Base-by-base conservation (phyloP, 2,113 vertebrate genomes). In the Varanus komodoensis region DNA sequence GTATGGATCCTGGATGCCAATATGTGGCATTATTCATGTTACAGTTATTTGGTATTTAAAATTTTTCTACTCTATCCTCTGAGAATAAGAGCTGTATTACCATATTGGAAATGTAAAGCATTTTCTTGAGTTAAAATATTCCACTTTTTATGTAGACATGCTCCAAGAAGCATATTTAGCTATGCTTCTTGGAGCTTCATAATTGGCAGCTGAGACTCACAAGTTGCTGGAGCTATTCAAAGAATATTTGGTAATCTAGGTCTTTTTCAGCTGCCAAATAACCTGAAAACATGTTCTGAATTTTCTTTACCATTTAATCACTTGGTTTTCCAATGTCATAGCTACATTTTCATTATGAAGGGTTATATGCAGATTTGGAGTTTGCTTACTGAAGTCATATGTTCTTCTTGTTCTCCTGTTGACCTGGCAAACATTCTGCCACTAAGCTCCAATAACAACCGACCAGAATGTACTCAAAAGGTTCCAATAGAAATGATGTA, bases 251-350 rank as follows among this genome's bases (percentile, higher is more conserved):
- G 29, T 48, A 84, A 73, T 77, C 50, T 29, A 77, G 77, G 67
- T 34, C 32, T 88, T 88, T 90, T 90, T 89, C 73, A 82, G 57
- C 88, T 93, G 89, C n/a, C 85, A 90, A 92, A 89, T 92, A 50
- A 78, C 2, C 5, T 93, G 71, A 90, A 32, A 92, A 25, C 0
- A 86, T 7, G 0, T n/a, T 84, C 88, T 68, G 4, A 74, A 82
- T 86, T 86, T 88, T 89, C 54, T 89, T 91, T n/a, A 3, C 3
- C 8, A 48, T 88, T 11, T 68, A 44, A 9, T 48, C 87, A 82
- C 29, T 85, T 34, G 21, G 25, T 34, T 78, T 17, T 1, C 78
- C 25, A 64, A 75, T 5, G 83, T 86, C 19, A 12, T 84, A 25
- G 27, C 27, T 71, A 29, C 3, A 67, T 75, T 84, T 80, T 75